Conservation (phyloP, 35 echinoderm and acorn worm genomes). For the Amphiura filiformis region DNA sequence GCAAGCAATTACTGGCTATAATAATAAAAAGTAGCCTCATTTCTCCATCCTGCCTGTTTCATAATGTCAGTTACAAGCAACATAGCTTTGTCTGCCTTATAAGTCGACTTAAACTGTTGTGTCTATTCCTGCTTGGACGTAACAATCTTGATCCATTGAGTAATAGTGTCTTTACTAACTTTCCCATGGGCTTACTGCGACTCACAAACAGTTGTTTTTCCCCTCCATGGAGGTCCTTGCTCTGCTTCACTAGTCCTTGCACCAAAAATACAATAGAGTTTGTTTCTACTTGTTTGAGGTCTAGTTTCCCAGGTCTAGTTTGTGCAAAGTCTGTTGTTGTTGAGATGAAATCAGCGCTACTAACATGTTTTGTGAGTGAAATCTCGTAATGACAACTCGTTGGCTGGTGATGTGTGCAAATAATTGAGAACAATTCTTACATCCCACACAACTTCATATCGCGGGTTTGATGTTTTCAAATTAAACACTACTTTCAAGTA, state of each 20-base stretch:
- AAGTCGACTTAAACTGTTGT: too few relatives aligned
- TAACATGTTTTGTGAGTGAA: constrained; percentile 48
- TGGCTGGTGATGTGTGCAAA: constrained; percentile 7
- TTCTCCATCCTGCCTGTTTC: too few relatives aligned
- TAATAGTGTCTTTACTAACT: constrained; percentile 38
- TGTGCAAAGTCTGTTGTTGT: constrained; percentile 20
- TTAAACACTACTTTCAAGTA: constrained; percentile 70
- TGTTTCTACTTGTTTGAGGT: neutral
- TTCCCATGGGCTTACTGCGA: constrained; percentile 28
- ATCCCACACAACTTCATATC: constrained; percentile 49
- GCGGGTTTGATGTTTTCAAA: constrained; percentile 23
- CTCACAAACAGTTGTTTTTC: constrained; percentile 44
- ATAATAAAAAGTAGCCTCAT: too few relatives aligned
- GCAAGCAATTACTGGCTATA: too few relatives aligned
- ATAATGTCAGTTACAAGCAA: too few relatives aligned
- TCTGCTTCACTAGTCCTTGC: constrained; percentile 48
- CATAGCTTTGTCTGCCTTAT: too few relatives aligned
- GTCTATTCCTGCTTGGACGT: constrained; percentile 36
- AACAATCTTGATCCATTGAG: constrained; percentile 39
- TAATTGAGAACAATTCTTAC: constrained; percentile 48
- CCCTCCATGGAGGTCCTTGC: constrained; percentile 11
- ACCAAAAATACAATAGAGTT: constrained; percentile 16
- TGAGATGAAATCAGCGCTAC: constrained; percentile 49
- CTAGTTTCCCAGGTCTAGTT: neutral
- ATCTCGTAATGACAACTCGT: constrained; percentile 23